Percentiles rank a stretch among this genome's conserved stretches.
phyloP scores from a whole-genome alignment of 2,113 vertebrate species.

The Orthonyx spaldingii region DNA sequence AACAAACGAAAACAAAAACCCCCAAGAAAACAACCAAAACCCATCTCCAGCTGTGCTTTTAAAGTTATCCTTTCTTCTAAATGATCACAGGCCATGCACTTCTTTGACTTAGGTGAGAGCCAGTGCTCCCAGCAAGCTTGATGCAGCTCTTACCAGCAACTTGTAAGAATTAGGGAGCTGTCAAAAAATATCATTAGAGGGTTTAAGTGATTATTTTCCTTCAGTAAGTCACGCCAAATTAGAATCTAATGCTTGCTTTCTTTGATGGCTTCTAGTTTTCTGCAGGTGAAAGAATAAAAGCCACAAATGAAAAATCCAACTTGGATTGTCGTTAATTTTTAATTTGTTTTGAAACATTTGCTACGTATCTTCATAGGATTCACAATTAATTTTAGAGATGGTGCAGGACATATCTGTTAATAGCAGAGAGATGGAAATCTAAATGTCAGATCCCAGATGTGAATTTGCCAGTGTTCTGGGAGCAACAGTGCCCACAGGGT shows the following conservation, averaged over 20 bases:
- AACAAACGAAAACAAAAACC: no score
- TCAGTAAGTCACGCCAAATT: constrained; percentile 28
- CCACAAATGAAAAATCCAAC: neutral
- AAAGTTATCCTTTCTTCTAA: constrained; percentile 20
- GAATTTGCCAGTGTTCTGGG: neutral
- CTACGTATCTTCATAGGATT: neutral
- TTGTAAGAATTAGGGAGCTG: constrained; percentile 32
- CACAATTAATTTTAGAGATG: neutral
- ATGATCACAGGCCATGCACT: neutral
- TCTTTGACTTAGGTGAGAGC: constrained; percentile 5
- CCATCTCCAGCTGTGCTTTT: neutral
- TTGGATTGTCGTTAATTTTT: constrained; percentile 48
- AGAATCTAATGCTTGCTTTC: constrained; percentile 25
- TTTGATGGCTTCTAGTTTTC: neutral
- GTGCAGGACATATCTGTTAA: neutral
- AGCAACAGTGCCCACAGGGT: neutral
- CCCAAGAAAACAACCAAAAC: neutral
- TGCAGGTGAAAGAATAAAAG: constrained; percentile 15
- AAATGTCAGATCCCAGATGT: neutral
- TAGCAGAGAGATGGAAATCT: neutral
- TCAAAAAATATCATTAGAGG: constrained; percentile 4
- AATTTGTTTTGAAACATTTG: constrained; percentile 39
- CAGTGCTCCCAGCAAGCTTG: neutral
- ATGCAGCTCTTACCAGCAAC: neutral
- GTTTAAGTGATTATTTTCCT: constrained; percentile 1